These are phyloP conservation scores for Thamnophis elegans DNA, from an alignment of 2,797 vertebrate species.

Conservation along the genomic window DNA sequence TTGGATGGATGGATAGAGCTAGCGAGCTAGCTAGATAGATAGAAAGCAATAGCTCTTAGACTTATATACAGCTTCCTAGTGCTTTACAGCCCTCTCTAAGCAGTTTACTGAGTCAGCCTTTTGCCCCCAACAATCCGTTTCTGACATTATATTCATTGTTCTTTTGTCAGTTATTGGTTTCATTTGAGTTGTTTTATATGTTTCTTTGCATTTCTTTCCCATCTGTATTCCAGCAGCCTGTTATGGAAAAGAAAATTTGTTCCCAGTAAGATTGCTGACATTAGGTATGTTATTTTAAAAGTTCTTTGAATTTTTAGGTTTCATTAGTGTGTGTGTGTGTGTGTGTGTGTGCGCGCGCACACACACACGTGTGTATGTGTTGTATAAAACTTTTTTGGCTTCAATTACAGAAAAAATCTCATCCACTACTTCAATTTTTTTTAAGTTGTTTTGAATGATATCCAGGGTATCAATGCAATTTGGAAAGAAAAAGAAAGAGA, in stretches of 20 bases:
- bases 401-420: neutral
- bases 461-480: neutral
- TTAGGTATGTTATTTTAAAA: neutral
- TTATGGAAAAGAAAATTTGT: neutral
- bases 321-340: neutral
- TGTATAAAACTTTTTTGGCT: neutral
- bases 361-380: no score
- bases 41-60: no score
- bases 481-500: neutral
- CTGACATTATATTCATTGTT: neutral
- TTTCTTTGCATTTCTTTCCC: neutral
- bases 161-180: neutral
- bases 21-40: no score
- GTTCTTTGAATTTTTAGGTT: neutral
- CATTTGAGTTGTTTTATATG: neutral
- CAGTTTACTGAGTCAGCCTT: no score
- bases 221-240: neutral
- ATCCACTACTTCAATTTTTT: slow-evolving; percentile 31
- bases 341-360: neutral
- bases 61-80: no score
- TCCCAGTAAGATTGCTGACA: neutral
- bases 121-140: no score
- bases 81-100: no score
- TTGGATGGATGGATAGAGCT: no score
- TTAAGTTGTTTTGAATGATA: neutral